phyloP scores from a whole-genome alignment of 2,888 invertebrate species.

The Drosophila mercatorum region DNA sequence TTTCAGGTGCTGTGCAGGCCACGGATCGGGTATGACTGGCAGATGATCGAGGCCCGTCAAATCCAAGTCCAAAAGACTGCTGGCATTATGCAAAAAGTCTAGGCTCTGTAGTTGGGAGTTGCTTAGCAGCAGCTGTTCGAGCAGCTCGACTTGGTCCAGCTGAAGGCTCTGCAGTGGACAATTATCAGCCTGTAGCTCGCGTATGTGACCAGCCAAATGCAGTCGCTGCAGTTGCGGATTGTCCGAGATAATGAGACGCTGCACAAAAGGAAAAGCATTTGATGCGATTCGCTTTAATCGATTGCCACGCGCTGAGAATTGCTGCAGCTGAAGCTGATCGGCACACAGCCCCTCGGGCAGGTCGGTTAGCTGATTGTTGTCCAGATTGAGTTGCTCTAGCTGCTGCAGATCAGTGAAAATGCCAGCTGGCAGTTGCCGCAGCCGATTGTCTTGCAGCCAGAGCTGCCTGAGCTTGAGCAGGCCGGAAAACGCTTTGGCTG shows the following conservation, averaged over 20 bases:
- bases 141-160: constrained; percentile 33
- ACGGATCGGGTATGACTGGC: constrained; percentile 42
- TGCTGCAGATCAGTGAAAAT: constrained; percentile 27
- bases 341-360: constrained; percentile 39
- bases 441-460: constrained; percentile 41
- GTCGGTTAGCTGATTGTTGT: constrained; percentile 42
- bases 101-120: constrained; percentile 42
- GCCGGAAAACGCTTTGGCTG: constrained; percentile 18
- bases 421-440: constrained; percentile 22
- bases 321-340: constrained; percentile 29
- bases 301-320: constrained; percentile 52
- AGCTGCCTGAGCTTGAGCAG: constrained; percentile 31
- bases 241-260: constrained; percentile 39
- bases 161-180: constrained; percentile 36
- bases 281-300: constrained; percentile 31
- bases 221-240: constrained; percentile 38
- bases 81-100: constrained; percentile 50
- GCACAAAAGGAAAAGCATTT: constrained; percentile 30
- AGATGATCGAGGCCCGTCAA: constrained; percentile 48
- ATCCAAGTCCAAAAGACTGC: constrained; percentile 50
- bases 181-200: constrained; percentile 46
- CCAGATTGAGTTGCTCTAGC: constrained; percentile 41
- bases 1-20: constrained; percentile 40
- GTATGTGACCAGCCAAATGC: constrained; percentile 32
- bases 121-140: constrained; percentile 44